These are phyloP conservation scores for Scomber japonicus DNA, from an alignment of 2,113 vertebrate genomes.

Conservation along the genomic window DNA sequence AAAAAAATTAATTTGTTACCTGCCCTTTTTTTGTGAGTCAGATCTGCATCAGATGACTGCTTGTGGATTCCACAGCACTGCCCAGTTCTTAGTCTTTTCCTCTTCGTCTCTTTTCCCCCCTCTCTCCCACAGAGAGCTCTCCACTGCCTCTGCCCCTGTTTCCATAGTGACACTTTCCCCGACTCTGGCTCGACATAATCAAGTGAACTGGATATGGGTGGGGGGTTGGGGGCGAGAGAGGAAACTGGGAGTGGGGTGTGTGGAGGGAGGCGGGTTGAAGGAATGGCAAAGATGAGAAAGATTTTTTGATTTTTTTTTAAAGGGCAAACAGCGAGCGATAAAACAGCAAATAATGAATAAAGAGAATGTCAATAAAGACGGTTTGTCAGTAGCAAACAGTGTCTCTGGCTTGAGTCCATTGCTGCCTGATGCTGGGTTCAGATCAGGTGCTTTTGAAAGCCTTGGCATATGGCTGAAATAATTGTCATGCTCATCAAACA, in stretches of 20 bases:
- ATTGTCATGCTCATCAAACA: slow-evolving; percentile 79
- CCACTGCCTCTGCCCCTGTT: slow-evolving; percentile 81
- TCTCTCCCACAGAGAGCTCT: slow-evolving; percentile 61
- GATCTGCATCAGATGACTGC: slow-evolving; percentile 37
- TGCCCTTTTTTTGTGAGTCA: slow-evolving; percentile 4
- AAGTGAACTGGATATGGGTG: slow-evolving; percentile 69
- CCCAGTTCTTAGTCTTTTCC: slow-evolving; percentile 44
- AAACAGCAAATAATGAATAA: slow-evolving; percentile 65
- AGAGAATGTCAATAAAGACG: slow-evolving; percentile 54
- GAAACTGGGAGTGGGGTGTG: slow-evolving; percentile 14
- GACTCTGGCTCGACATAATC: slow-evolving; percentile 76
- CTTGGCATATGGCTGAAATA: slow-evolving; percentile 79
- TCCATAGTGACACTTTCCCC: slow-evolving; percentile 85
- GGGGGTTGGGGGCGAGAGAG: slow-evolving; percentile 59
- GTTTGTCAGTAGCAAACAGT: slow-evolving; percentile 59
- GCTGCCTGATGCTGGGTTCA: slow-evolving; percentile 35
- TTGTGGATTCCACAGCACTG: slow-evolving; percentile 64
- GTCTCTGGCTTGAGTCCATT: slow-evolving; percentile 28
- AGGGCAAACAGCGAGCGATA: slow-evolving; percentile 41
- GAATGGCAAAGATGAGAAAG: slow-evolving; percentile 56
- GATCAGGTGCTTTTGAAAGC: slow-evolving; percentile 67
- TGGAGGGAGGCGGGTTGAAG: slow-evolving; percentile 30
- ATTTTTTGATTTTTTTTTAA: slow-evolving; percentile 7
- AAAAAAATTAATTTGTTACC: slow-evolving; percentile 1
- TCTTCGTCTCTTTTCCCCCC: slow-evolving; percentile 14